These are phyloP conservation scores for Mylabris phalerata DNA, from an alignment of 1,140 invertebrate species.

Conservation along the genomic window DNA sequence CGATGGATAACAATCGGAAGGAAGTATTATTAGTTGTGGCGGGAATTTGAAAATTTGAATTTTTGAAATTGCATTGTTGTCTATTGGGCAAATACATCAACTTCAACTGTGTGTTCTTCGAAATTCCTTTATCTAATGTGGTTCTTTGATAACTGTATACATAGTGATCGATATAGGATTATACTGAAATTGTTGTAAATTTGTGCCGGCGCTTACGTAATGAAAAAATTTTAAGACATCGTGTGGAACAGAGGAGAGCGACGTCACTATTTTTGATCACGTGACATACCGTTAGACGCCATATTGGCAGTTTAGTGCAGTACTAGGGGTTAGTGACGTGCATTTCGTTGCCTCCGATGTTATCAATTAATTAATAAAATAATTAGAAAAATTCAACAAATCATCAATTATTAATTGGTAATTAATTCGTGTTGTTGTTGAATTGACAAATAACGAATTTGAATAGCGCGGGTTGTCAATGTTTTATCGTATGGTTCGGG, in stretches of 20 bases:
- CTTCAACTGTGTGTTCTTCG: not conserved
- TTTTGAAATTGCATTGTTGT: not conserved
- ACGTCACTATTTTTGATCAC: slow-evolving; percentile 47
- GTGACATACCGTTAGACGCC: slow-evolving; percentile 47
- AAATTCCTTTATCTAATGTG: too few relatives aligned
- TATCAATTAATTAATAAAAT: not conserved
- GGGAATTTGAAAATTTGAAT: slow-evolving; percentile 18
- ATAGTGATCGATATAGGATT: not conserved
- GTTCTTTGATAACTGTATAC: not conserved
- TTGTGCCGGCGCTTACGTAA: slow-evolving; percentile 34
- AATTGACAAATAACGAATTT: slow-evolving; percentile 23
- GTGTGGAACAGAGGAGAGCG: slow-evolving; percentile 26
- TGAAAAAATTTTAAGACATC: slow-evolving; percentile 38
- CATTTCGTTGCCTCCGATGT: slow-evolving; percentile 21
- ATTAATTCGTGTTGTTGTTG: not conserved
- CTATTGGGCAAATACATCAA: not conserved
- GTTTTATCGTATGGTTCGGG: slow-evolving; percentile 33
- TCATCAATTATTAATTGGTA: too few relatives aligned
- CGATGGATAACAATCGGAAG: too few relatives aligned
- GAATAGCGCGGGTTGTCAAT: slow-evolving; percentile 37
- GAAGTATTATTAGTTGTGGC: not conserved
- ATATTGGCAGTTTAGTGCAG: slow-evolving; percentile 47
- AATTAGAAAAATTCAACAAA: not conserved
- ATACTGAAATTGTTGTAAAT: slow-evolving; percentile 22
- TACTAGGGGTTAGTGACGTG: slow-evolving; percentile 41